phyloP scores from a whole-genome alignment of 2,113 vertebrate species.

The Numida meleagris region DNA sequence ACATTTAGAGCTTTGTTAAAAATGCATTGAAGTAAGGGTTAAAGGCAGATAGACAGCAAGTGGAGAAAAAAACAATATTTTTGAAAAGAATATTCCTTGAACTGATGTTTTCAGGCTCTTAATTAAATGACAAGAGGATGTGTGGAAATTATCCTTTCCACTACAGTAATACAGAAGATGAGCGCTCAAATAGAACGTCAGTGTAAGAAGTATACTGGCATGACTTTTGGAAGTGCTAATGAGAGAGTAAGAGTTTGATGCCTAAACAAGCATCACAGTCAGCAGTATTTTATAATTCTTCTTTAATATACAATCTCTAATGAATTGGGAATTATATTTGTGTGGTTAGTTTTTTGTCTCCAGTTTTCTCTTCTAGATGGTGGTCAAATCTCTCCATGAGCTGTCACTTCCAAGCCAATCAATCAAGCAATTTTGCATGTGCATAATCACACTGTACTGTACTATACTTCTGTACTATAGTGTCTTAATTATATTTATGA shows the following conservation, averaged over 20 bases:
- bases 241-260: neutral
- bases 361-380: neutral
- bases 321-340: neutral
- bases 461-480: too few species aligned
- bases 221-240: neutral
- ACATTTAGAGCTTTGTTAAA: neutral
- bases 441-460: too few species aligned
- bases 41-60: neutral
- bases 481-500: neutral
- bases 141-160: neutral
- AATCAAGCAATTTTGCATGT: neutral
- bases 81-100: neutral
- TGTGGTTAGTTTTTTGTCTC: neutral
- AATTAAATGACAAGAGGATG: neutral
- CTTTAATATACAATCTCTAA: neutral
- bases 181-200: neutral
- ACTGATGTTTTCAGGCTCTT: neutral
- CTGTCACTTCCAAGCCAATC: neutral
- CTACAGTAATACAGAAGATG: neutral
- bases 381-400: neutral
- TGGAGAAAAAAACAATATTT: fast-evolving
- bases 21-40: neutral
- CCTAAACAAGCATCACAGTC: neutral
- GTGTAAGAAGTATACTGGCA: neutral
- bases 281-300: neutral